Evolutionary conservation across 2,113 vertebrate genomes (phyloP).

Genomic region (Oryctolagus cuniculus): DNA sequence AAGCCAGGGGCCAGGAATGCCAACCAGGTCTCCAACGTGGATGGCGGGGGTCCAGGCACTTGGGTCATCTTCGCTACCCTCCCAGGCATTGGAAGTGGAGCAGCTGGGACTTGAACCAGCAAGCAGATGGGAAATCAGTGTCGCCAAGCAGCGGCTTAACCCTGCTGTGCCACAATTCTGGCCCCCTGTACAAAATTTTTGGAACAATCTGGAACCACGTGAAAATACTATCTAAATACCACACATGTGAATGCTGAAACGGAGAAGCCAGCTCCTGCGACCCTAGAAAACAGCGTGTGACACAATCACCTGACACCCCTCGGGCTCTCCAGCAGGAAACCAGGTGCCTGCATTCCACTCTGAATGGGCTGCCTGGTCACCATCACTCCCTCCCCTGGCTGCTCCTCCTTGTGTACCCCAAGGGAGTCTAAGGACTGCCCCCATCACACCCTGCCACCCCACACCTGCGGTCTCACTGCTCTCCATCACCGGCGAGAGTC

Average conservation of each 20-base stretch:
- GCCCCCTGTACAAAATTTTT: too few relatives aligned
- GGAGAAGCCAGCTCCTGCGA: neutral
- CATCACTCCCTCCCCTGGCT: fast-evolving
- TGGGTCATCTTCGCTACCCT: too few relatives aligned
- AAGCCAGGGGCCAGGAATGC: too few relatives aligned
- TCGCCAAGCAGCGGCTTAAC: too few relatives aligned
- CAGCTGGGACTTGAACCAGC: too few relatives aligned
- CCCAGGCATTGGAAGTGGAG: too few relatives aligned
- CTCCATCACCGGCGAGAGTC: neutral
- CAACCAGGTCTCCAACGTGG: too few relatives aligned
- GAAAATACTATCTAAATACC: neutral
- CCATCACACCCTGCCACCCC: neutral
- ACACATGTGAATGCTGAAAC: neutral
- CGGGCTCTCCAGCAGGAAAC: neutral
- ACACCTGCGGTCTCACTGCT: neutral
- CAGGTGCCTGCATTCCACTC: neutral
- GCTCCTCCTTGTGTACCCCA: neutral
- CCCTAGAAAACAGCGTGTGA: neutral
- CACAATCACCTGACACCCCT: neutral
- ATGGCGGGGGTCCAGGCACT: too few relatives aligned
- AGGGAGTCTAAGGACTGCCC: neutral
- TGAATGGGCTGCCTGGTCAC: neutral
- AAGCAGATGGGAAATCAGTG: too few relatives aligned
- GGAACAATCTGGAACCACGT: neutral
- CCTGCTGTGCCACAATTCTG: too few relatives aligned